A percentile compares a stretch with the other conserved stretches of the same genome.
Evolutionary conservation across 2,113 vertebrate species (phyloP).

Genomic region (Ptilonorhynchus violaceus): DNA sequence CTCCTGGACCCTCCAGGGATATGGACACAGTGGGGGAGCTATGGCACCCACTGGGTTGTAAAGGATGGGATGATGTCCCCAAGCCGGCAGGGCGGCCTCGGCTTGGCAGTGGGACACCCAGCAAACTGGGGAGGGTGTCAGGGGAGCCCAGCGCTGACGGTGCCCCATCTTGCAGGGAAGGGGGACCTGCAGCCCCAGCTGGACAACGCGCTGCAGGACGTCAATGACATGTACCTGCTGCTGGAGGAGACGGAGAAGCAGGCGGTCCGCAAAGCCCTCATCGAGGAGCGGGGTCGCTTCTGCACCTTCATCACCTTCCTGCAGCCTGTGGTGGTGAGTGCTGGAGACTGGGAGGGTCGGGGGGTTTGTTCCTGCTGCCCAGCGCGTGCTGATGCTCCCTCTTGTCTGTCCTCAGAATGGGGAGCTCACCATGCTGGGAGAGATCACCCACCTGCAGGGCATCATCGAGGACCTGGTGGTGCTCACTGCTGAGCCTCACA

Average conservation of each 20-base stretch:
- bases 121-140: neutral
- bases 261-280: slow-evolving; percentile 91
- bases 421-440: slow-evolving; percentile 96
- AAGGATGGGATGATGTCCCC: neutral
- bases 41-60: neutral
- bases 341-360: rapidly evolving
- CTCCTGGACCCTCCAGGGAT: neutral
- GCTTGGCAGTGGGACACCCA: neutral
- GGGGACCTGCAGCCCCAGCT: slow-evolving; percentile 96
- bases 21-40: neutral
- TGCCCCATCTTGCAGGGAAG: slow-evolving; percentile 73
- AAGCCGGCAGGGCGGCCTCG: neutral
- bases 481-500: slow-evolving; percentile 92
- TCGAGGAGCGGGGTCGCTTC: slow-evolving; percentile 93
- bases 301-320: slow-evolving; percentile 92
- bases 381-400: neutral
- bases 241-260: slow-evolving; percentile 98
- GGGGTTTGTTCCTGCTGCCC: neutral
- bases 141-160: neutral
- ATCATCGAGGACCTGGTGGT: slow-evolving; percentile 93
- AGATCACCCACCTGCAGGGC: slow-evolving; percentile 96
- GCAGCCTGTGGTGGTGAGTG: slow-evolving; percentile 92
- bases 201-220: slow-evolving; percentile 94
- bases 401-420: slow-evolving; percentile 76
- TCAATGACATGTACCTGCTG: slow-evolving; percentile 94